Evolutionary conservation across 2,797 vertebrate species (phyloP).

Genomic region (Enteromius unitaeniatus): DNA sequence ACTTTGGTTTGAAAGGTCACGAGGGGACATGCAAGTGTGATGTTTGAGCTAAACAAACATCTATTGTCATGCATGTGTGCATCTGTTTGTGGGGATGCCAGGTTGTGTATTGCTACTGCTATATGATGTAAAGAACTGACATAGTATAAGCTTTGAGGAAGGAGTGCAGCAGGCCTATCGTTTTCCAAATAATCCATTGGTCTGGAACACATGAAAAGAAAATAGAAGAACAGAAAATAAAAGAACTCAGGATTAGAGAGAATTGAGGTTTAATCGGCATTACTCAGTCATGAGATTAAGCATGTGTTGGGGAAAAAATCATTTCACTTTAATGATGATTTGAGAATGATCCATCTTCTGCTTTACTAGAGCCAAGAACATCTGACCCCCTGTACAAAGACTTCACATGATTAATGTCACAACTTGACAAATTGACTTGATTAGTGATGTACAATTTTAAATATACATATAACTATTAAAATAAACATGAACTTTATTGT

Average conservation of each 20-base stretch:
- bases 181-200: constrained; percentile 45
- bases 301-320: background rate
- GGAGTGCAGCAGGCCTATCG: background rate
- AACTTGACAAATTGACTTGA: background rate
- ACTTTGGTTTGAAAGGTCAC: constrained; percentile 39
- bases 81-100: constrained; percentile 6
- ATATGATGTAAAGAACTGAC: background rate
- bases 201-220: constrained; percentile 17
- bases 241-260: constrained; percentile 29
- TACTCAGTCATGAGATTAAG: constrained; percentile 8
- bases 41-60: constrained; percentile 31
- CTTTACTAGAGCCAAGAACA: background rate
- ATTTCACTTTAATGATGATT: background rate
- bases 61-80: constrained; percentile 10
- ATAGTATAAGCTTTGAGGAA: constrained; percentile 18
- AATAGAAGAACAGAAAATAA: constrained; percentile 26
- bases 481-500: background rate
- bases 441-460: background rate
- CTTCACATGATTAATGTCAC: background rate
- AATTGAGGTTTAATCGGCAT: constrained; percentile 9
- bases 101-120: constrained; percentile 2
- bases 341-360: background rate
- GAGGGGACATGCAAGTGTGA: constrained; percentile 8
- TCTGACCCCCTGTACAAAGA: background rate
- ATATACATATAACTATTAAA: background rate